These are phyloP conservation scores for Caenorhabditis sp. DNA, from an alignment of 2,888 invertebrate species.

Conservation along the genomic window DNA sequence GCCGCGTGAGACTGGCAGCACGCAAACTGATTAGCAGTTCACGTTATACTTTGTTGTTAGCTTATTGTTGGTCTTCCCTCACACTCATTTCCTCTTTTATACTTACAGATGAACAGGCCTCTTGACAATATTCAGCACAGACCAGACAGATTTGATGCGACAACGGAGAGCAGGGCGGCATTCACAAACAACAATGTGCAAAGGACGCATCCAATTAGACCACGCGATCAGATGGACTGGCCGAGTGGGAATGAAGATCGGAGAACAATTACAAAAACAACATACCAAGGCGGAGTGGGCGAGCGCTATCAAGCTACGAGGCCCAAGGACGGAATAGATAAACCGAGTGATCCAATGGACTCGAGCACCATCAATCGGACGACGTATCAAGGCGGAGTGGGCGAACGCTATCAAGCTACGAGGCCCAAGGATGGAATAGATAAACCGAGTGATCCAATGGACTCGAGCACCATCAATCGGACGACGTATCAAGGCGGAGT, in stretches of 20 bases:
- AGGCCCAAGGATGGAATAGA: slow-evolving; percentile 43
- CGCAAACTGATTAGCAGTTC: slow-evolving; percentile 19
- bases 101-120: slow-evolving; percentile 33
- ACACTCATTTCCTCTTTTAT: neutral
- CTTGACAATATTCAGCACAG: slow-evolving; percentile 40
- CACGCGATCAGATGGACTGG: slow-evolving; percentile 27
- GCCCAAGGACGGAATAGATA: slow-evolving; percentile 43
- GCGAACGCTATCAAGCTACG: slow-evolving; percentile 32
- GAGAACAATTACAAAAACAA: slow-evolving; percentile 1
- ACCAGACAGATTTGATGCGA: slow-evolving; percentile 31
- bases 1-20: slow-evolving; percentile 4
- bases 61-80: neutral
- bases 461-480: slow-evolving; percentile 42
- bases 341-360: slow-evolving; percentile 30
- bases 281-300: slow-evolving; percentile 44
- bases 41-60: slow-evolving; percentile 15
- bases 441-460: slow-evolving; percentile 29
- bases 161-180: slow-evolving; percentile 20
- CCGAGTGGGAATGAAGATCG: neutral
- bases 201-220: slow-evolving; percentile 21
- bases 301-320: slow-evolving; percentile 30
- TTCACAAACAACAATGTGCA: neutral
- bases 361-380: slow-evolving; percentile 36
- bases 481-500: slow-evolving; percentile 48
- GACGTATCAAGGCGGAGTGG: slow-evolving; percentile 50